A percentile compares a stretch with the other conserved stretches of the same genome.
Conservation (phyloP, 2,888 invertebrate species). For the Philopedon plagiatum region DNA sequence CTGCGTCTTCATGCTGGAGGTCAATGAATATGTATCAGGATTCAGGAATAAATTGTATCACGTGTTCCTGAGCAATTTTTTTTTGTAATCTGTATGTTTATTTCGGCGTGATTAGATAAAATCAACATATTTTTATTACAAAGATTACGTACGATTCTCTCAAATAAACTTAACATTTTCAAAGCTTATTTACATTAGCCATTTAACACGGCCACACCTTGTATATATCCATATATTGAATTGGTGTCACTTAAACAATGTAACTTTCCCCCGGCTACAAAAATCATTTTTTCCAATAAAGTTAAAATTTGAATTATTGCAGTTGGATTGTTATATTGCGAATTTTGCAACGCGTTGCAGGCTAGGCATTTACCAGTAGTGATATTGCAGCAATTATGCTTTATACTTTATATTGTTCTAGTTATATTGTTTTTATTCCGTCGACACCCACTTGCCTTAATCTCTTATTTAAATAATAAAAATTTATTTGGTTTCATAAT, state of each 20-base stretch:
- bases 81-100: no score
- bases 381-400: slow-evolving; percentile 20
- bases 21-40: no score
- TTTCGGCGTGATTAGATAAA: no score
- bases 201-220: background rate
- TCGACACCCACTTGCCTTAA: slow-evolving; percentile 21
- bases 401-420: slow-evolving; percentile 27
- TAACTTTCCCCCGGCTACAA: slow-evolving; percentile 16
- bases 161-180: no score
- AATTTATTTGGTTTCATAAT: slow-evolving; percentile 9
- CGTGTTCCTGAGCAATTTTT: no score
- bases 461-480: slow-evolving; percentile 22
- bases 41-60: no score
- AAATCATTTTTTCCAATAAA: slow-evolving; percentile 24
- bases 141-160: no score
- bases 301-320: slow-evolving; percentile 18
- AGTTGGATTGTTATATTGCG: slow-evolving; percentile 25
- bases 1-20: no score
- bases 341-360: slow-evolving; percentile 21
- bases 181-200: no score
- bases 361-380: slow-evolving; percentile 29
- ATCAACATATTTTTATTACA: no score
- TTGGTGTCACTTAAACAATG: slow-evolving; percentile 9
- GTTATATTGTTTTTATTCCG: slow-evolving; percentile 24
- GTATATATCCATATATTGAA: background rate